phyloP scores from a whole-genome alignment of 35 echinoderm and acorn worm genomes.

The Apostichopus californicus region DNA sequence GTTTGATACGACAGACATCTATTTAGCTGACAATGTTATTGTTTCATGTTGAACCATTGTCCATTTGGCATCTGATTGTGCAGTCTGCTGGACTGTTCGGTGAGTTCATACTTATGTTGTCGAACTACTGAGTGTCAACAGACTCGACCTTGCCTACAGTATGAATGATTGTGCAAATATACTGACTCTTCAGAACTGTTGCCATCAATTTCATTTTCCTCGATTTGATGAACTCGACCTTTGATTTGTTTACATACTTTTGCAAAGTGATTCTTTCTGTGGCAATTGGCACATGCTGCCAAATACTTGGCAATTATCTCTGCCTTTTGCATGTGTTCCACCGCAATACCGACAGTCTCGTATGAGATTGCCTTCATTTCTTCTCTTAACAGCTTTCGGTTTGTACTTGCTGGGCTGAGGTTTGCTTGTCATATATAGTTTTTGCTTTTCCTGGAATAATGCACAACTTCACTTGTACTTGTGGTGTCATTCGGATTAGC shows the following conservation, averaged over 20 bases:
- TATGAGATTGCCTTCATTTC: not conserved
- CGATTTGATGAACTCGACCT: not conserved
- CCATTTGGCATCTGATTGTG: too few species aligned
- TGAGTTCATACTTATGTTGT: too few species aligned
- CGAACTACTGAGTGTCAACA: too few species aligned
- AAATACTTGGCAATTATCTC: slow-evolving; percentile 21
- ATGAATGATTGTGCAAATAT: not conserved
- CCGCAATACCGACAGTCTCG: slow-evolving; percentile 6
- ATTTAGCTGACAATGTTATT: too few species aligned
- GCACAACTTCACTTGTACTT: not conserved
- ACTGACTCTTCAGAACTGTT: slow-evolving; percentile 14
- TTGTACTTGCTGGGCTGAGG: not conserved
- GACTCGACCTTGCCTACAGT: not conserved
- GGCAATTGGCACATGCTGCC: slow-evolving; percentile 2
- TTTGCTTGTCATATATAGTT: not conserved
- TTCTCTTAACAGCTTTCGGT: not conserved
- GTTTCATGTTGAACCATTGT: too few species aligned
- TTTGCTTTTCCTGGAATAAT: slow-evolving; percentile 18
- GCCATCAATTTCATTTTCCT: not conserved
- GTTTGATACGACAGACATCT: too few species aligned
- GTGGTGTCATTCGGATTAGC: not conserved
- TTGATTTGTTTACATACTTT: slow-evolving; percentile 8
- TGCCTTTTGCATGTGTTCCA: not conserved
- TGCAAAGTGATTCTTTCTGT: not conserved
- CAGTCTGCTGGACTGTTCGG: too few species aligned